A percentile compares a stretch with the other conserved stretches of the same genome.
Conservation (phyloP, 2,113 vertebrate species). For the Percopsis transmontana region DNA sequence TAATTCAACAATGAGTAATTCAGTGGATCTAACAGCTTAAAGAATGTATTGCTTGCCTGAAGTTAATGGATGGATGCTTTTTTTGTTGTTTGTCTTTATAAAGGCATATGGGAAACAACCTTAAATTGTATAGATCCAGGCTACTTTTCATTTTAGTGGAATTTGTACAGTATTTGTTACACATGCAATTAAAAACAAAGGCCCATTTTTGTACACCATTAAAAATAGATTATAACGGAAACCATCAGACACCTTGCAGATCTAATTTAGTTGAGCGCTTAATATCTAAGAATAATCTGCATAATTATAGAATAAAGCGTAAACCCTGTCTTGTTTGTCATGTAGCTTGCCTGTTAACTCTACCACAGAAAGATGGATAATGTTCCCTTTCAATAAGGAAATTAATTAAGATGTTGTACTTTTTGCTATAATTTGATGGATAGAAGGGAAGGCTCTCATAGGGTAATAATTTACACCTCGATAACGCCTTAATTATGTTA, state of each 20-base stretch:
- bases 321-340: conserved; percentile 1
- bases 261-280: conserved; percentile 11
- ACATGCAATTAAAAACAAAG: background rate
- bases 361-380: background rate
- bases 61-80: background rate
- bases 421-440: background rate
- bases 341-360: background rate
- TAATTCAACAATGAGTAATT: background rate
- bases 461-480: background rate
- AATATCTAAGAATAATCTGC: conserved; percentile 2
- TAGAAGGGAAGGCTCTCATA: background rate
- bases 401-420: background rate
- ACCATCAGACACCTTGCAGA: conserved; percentile 10
- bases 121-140: too few relatives aligned
- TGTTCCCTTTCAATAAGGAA: background rate
- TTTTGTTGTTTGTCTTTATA: background rate
- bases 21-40: background rate
- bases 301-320: conserved; percentile 5
- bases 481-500: background rate
- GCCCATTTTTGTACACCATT: background rate
- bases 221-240: conserved; percentile 5
- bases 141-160: too few relatives aligned
- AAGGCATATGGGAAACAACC: too few relatives aligned
- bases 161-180: too few relatives aligned
- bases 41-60: background rate